Conservation (phyloP, 2,113 vertebrate genomes). For the Dunckerocampus dactyliophorus region DNA sequence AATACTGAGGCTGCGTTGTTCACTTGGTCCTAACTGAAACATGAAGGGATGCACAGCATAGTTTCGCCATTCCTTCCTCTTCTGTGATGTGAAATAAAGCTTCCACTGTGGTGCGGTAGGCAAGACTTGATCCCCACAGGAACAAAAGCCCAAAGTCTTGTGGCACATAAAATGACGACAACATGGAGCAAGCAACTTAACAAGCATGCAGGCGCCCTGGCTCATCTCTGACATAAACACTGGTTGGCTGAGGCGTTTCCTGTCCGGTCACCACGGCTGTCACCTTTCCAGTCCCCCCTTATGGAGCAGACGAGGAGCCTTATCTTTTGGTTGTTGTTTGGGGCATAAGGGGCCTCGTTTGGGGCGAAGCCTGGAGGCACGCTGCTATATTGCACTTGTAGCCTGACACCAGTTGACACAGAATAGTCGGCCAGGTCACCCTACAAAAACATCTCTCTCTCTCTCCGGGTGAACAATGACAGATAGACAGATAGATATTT, state of each 20-base stretch:
- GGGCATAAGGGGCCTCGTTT: constrained; percentile 59
- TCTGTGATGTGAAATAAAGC: constrained; percentile 69
- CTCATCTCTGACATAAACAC: constrained; percentile 7
- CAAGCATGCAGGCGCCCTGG: constrained; percentile 30
- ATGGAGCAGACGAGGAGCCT: constrained; percentile 46
- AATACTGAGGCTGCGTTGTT: constrained; percentile 60
- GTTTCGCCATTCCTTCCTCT: constrained; percentile 61
- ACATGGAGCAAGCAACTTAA: not conserved
- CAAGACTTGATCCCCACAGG: constrained; percentile 51
- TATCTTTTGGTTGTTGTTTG: constrained; percentile 60
- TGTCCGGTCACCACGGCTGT: constrained; percentile 38
- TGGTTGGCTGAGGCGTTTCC: constrained; percentile 38
- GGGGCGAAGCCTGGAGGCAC: constrained; percentile 57
- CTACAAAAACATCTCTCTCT: constrained; percentile 66
- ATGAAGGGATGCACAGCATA: constrained; percentile 62
- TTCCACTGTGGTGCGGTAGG: constrained; percentile 50
- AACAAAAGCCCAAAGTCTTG: constrained; percentile 52
- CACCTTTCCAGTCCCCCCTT: constrained; percentile 41
- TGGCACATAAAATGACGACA: constrained; percentile 6
- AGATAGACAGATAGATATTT: constrained; percentile 61
- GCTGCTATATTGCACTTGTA: constrained; percentile 61
- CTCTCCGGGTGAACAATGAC: constrained; percentile 49
- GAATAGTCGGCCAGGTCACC: constrained; percentile 69
- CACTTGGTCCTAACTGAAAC: constrained; percentile 63
- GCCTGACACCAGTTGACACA: constrained; percentile 75